phyloP scores from a whole-genome alignment of 2,797 vertebrate species.

The Tinamus major region DNA sequence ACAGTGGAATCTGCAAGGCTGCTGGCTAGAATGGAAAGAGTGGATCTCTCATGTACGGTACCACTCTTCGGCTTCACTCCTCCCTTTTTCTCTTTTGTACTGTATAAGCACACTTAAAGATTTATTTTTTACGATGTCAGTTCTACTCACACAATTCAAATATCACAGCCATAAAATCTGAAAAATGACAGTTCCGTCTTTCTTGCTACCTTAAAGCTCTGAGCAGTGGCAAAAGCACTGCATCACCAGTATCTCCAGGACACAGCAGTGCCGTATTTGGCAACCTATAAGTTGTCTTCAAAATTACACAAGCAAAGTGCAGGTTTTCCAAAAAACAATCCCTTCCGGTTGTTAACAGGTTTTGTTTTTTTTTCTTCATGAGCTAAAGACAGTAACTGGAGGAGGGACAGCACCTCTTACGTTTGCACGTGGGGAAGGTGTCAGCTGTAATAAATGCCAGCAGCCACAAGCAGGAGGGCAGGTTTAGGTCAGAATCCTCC shows the following conservation, averaged over 20 bases:
- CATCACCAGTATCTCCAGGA: not conserved
- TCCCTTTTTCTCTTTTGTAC: not conserved
- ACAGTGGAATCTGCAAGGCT: not conserved
- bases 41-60: not conserved
- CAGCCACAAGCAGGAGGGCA: not conserved
- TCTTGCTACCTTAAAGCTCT: not conserved
- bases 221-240: not conserved
- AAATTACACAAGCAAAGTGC: not conserved
- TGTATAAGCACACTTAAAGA: not conserved
- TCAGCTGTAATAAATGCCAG: not conserved
- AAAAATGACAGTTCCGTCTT: not conserved
- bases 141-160: not conserved
- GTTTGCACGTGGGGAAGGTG: not conserved
- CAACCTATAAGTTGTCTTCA: not conserved
- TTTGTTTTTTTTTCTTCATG: not conserved
- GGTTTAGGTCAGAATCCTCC: not conserved
- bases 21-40: not conserved
- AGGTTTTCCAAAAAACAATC: not conserved
- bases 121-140: not conserved
- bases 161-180: not conserved
- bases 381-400: constrained; percentile 37
- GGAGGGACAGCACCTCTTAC: constrained; percentile 22
- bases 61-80: not conserved
- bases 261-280: not conserved
- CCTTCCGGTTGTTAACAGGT: not conserved